Evolutionary conservation across 2,797 vertebrate species (phyloP).

Genomic region (Ceryle rudis): DNA sequence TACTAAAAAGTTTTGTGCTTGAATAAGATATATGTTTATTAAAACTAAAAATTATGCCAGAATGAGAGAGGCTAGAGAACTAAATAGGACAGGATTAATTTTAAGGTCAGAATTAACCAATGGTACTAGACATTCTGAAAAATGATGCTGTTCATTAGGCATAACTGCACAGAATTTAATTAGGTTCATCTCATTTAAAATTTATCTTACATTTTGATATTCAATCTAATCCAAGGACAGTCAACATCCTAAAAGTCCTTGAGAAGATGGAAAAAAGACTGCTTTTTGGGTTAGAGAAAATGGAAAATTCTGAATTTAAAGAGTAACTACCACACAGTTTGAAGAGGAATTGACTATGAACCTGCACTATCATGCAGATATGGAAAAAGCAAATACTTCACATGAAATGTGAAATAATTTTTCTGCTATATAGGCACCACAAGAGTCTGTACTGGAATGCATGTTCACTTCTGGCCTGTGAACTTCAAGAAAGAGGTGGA

Average conservation of each 20-base stretch:
- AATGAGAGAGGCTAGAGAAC: neutral
- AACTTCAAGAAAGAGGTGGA: neutral
- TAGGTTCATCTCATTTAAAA: neutral
- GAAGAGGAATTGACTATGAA: neutral
- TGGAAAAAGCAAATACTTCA: neutral
- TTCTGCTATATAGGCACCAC: neutral
- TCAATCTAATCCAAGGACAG: neutral
- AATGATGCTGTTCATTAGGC: neutral
- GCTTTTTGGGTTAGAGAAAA: neutral
- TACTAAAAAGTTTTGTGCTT: neutral
- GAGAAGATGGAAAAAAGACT: neutral
- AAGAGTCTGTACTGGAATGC: neutral
- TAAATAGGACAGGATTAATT: neutral
- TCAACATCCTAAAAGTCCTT: neutral
- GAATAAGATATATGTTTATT: neutral
- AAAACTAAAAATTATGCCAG: neutral
- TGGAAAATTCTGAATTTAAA: neutral
- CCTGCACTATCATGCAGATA: neutral
- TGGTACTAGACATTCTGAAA: neutral
- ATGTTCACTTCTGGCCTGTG: neutral
- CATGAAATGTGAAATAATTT: neutral
- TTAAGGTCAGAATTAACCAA: neutral
- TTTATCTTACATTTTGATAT: neutral
- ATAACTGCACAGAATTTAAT: neutral
- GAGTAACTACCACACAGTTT: neutral